Percentiles rank a stretch among this genome's conserved stretches.
Conservation (phyloP, 2,888 invertebrate genomes). For the Agrilus biguttatus region DNA sequence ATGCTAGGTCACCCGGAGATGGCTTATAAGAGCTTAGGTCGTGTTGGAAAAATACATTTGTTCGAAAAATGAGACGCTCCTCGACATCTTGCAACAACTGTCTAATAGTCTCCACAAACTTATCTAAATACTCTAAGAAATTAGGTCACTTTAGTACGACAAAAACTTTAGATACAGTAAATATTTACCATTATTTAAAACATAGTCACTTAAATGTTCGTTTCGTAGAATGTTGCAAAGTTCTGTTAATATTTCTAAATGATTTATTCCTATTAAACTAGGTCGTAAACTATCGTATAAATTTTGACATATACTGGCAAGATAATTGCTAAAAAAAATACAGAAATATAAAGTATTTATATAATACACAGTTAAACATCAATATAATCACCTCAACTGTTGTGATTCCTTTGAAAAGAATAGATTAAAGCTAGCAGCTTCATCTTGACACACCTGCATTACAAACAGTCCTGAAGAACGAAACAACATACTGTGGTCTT, state of each 20-base stretch:
- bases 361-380: neutral
- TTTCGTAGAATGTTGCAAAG: constrained; percentile 84
- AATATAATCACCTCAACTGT: constrained; percentile 41
- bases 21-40: constrained; percentile 83
- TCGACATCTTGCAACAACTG: constrained; percentile 89
- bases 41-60: constrained; percentile 82
- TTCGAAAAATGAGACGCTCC: constrained; percentile 89
- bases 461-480: constrained; percentile 81
- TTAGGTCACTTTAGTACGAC: neutral
- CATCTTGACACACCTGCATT: constrained; percentile 88
- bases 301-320: constrained; percentile 72
- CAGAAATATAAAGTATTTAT: constrained; percentile 1
- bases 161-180: neutral
- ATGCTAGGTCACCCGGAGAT: constrained; percentile 90
- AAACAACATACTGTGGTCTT: constrained; percentile 71
- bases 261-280: constrained; percentile 89
- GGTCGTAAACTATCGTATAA: constrained; percentile 89
- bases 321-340: constrained; percentile 46
- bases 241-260: constrained; percentile 93
- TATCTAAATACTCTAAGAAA: constrained; percentile 14
- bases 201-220: constrained; percentile 84
- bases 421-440: constrained; percentile 79
- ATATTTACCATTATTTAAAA: constrained; percentile 53
- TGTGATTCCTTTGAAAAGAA: constrained; percentile 64
- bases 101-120: constrained; percentile 62